Evolutionary conservation across 1,140 invertebrate genomes (phyloP), one percentile per base, ranked within the genome.

Genomic region (Drosophila simulans): DNA sequence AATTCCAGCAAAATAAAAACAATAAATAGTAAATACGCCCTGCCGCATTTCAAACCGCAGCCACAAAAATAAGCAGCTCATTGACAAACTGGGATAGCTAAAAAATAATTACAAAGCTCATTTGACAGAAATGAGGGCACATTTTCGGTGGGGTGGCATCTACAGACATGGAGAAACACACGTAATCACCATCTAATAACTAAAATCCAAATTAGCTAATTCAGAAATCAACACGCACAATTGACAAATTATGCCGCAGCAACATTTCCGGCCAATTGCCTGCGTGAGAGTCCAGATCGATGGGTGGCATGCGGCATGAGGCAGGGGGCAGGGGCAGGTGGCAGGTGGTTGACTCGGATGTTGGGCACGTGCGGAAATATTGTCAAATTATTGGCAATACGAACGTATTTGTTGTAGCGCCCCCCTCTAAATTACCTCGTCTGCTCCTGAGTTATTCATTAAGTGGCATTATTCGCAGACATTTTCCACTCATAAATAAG

Each of bases 191-290:
- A 88, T 83, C 79, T 88, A 86, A 86, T 86, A 88, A 88, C 82
- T 86, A 86, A 88, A 88, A 88, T 88, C 84, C 66, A 89, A 88
- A 88, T 88, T 88, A 88, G 84, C 83, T 83, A 89, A 88, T 88
- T 88, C 83, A 89, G 83, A 88, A 88, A 88, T 88, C 83, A 89
- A 84, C 83, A 88, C 80, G 84, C 83, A 89, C 83, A 88, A 88
- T 88, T 88, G 83, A 88, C 83, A 88, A 88, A 88, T 88, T 88
- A 88, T 88, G 84, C 80, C 84, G 80, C 84, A 84, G 64, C 70
- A 86, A 88, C 83, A 88, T 88, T 88, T 88, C 83, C 83, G 84
- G 83, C 71, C 79, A 88, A 88, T 88, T 89, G 83, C 57, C 53
- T 89, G 78, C 83, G 83, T 89, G 84, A 54, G 71, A 57, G 55